Evolutionary conservation across 2,797 vertebrate species (phyloP).

Genomic region (Garrulus glandarius): DNA sequence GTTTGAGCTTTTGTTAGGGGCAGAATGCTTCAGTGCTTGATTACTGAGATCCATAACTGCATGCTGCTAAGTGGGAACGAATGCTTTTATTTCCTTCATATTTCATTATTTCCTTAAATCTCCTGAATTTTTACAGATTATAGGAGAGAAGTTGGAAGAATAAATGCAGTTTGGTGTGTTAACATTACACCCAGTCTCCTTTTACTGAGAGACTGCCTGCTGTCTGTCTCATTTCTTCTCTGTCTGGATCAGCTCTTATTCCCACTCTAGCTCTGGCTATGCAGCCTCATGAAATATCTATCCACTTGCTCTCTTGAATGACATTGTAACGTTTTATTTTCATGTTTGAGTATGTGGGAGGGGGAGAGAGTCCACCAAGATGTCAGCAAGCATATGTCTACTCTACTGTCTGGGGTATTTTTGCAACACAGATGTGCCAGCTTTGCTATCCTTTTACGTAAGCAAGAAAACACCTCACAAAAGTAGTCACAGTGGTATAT

Average conservation of each 20-base stretch:
- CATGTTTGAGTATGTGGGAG: accelerated
- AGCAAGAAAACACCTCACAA: neutral
- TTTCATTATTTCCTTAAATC: neutral
- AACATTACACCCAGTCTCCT: neutral
- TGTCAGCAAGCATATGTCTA: neutral
- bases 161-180: neutral
- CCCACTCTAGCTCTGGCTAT: neutral
- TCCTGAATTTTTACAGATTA: neutral
- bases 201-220: neutral
- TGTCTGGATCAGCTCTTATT: neutral
- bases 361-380: neutral
- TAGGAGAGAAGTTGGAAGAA: neutral
- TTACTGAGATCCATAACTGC: neutral
- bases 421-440: neutral
- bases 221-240: neutral
- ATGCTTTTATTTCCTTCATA: neutral
- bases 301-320: neutral
- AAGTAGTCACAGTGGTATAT: neutral
- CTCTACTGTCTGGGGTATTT: neutral
- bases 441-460: neutral
- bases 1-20: neutral
- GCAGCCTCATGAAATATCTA: neutral
- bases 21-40: neutral
- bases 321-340: neutral
- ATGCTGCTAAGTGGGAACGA: neutral